phyloP scores from a whole-genome alignment of 1,140 invertebrate species.

The Coboldia fuscipes region DNA sequence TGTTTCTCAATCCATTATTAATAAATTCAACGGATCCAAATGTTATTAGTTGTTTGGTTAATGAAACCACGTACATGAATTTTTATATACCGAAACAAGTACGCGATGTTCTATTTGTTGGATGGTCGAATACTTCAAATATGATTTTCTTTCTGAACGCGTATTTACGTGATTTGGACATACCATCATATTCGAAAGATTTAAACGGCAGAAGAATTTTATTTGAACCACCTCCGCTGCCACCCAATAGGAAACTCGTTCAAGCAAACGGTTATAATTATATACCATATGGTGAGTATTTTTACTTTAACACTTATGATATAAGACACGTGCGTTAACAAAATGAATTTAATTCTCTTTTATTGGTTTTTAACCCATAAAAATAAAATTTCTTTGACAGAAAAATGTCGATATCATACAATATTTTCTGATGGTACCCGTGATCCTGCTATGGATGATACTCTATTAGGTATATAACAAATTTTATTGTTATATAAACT shows the following conservation, averaged over 20 bases:
- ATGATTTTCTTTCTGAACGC: slow-evolving; percentile 13
- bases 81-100: slow-evolving; percentile 16
- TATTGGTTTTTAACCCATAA: too few species aligned
- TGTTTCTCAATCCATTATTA: too few species aligned
- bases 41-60: too few species aligned
- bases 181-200: slow-evolving; percentile 14
- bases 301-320: background rate
- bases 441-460: too few species aligned
- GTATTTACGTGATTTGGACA: slow-evolving; percentile 14
- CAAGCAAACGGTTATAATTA: slow-evolving; percentile 14
- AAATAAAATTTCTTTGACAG: too few species aligned
- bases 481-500: too few species aligned
- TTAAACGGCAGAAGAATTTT: slow-evolving; percentile 14
- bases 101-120: slow-evolving; percentile 12
- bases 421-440: too few species aligned
- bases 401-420: too few species aligned
- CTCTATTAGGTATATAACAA: too few species aligned
- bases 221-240: slow-evolving; percentile 14
- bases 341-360: too few species aligned
- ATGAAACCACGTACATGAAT: slow-evolving; percentile 11
- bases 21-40: too few species aligned
- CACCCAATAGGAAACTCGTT: slow-evolving; percentile 9
- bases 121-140: slow-evolving; percentile 13
- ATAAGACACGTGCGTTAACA: too few species aligned
- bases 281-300: slow-evolving; percentile 12